These are phyloP conservation scores for Drosophila punjabiensis DNA, from an alignment of 1,140 invertebrate species.

Conservation along the genomic window DNA sequence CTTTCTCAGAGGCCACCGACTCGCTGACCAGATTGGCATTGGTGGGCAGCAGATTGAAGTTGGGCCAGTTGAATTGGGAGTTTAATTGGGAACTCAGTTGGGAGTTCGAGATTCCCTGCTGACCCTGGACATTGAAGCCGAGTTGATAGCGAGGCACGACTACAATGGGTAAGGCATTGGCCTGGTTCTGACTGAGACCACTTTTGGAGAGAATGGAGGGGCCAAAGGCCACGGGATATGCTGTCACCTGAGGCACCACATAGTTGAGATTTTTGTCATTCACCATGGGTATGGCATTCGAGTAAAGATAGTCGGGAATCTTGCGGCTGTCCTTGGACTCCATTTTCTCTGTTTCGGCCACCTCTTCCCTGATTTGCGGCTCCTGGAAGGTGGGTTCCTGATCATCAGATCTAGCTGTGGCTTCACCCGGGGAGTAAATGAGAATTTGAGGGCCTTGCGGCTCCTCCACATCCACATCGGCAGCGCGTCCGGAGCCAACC, in stretches of 20 bases:
- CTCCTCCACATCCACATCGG: constrained; percentile 9
- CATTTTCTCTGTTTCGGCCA: constrained; percentile 16
- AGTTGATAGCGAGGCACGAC: constrained; percentile 61
- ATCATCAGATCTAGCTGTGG: constrained; percentile 19
- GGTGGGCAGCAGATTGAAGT: constrained; percentile 38
- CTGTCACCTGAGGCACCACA: constrained; percentile 62
- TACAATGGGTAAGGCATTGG: constrained; percentile 37
- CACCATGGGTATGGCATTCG: constrained; percentile 74
- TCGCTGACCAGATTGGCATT: constrained; percentile 5
- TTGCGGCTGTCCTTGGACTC: constrained; percentile 68
- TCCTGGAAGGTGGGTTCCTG: constrained; percentile 55
- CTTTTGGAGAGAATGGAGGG: constrained; percentile 42
- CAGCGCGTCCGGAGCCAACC: constrained; percentile 31
- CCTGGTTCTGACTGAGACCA: constrained; percentile 32
- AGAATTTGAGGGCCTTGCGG: constrained; percentile 51
- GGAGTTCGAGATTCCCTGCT: constrained; percentile 11
- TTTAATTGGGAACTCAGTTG: constrained; percentile 4
- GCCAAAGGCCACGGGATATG: constrained; percentile 60
- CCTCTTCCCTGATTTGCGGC: constrained; percentile 62
- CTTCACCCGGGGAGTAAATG: constrained; percentile 41
- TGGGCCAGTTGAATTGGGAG: constrained; percentile 40
- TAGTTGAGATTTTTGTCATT: constrained; percentile 75
- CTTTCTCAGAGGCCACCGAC: constrained; percentile 40
- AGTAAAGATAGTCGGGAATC: constrained; percentile 76
- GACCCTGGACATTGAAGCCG: constrained; percentile 69